Evolutionary conservation across 2,888 invertebrate genomes (phyloP), one percentile per base, ranked within the genome.

Genomic region (Pandemis heparana): DNA sequence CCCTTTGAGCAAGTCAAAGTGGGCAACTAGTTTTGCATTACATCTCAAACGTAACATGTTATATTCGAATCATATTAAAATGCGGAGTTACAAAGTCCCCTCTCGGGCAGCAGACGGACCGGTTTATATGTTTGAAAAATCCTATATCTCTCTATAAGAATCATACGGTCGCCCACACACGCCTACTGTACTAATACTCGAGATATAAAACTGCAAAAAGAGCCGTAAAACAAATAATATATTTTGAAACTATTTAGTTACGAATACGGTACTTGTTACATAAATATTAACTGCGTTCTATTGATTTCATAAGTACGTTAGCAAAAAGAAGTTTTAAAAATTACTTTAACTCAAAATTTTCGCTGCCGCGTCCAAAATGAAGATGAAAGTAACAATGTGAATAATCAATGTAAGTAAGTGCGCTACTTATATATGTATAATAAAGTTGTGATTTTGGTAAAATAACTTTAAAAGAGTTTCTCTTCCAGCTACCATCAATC

Each of bases 131-230:
- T 89, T 83, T 82, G 86, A 85, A 86, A 89, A 90, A 93, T 92
- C 90, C 89, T 88, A 88, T 91, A 92, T 92, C 91, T 87, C 91
- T 90, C 90, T 89, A 80, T 86, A 80, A 89, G 88, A 91, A 94
- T 94, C 93, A 94, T 85, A 91, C 88, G 92, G 86, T 88, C 90
- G 86, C 89, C 88, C 87, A 90, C 88, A 87, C 91, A 83, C 87
- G 89, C 87, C 87, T 89, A 88, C 84, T 64, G 73, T 68, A 75
- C 73, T 65, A 69, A 61, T 62, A 62, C 56, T 46, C 48, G 38
- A 62, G 74, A 70, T 66, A 0, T 71, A 71, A 39, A 23, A 51
- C 51, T 46, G 46, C 74, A 18, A 32, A 59, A 71, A 61, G 61
- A 14, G 71, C 12, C 66, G 16, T 18, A 14, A 2, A 14, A 18